Base-by-base conservation (phyloP, 2,888 invertebrate species). In the Trissolcus brochymenae region DNA sequence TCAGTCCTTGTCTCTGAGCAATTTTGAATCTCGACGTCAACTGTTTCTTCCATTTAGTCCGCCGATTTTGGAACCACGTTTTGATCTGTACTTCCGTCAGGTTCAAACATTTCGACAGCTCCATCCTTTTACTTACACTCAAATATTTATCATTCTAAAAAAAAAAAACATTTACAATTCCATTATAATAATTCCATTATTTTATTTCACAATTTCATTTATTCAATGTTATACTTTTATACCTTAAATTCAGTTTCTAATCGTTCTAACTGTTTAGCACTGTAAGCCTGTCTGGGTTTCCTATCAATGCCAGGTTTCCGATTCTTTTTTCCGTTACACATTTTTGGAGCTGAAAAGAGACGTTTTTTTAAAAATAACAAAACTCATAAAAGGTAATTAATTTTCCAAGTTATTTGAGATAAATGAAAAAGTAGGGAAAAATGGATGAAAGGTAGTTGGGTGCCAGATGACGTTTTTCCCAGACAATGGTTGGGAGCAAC, bases 41-140 rank as follows among this genome's bases (percentile, higher is more conserved):
- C 86, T 98, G 98, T 84, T 98, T 98, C 90, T 98, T 98, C 98
- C 98, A 98, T 88, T 98, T 98, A 0, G 98, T 98, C 77, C 98
- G 91, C 71, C 98, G 92, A 87, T 98, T 97, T 89, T 97, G 97
- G 87, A 98, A 98, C 98, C 98, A 98, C 0, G 98, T 98, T 88
- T 98, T 98, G 81, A 98, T 97, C 90, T 98, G 98, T 0, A 97
- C 97, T 90, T 98, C 98, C 0, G 97, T 97, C 53, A 98, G 91
- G 80, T 93, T 95, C 40, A 98, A 89, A 0, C 94, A 94, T 88
- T 96, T 96, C 0, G 98, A 97, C 4, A 98, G 91, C 83, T 98
- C 97, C 94, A 97, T 95, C 64, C 98, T 91, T 88, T 98, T 98
- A 84, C 95, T 96, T 0, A 98, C 98, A 89, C 97, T 98, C 65